Evolutionary conservation across 2,113 vertebrate species (phyloP).

Genomic region (Lasiurus cinereus): DNA sequence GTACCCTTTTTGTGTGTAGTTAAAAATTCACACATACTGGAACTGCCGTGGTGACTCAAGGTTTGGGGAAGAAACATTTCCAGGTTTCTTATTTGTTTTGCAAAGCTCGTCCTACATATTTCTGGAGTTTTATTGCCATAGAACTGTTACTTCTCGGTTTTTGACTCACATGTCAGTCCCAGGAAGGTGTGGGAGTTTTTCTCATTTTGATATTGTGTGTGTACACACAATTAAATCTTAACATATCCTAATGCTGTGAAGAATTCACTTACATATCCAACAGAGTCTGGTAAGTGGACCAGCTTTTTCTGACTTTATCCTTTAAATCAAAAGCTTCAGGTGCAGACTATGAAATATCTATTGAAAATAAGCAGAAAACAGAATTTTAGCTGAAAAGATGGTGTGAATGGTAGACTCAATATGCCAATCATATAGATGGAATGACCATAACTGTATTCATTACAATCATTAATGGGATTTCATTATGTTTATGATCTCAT

Average conservation of each 20-base stretch:
- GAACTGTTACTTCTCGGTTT: conserved; percentile 71
- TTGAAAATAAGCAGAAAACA: conserved; percentile 79
- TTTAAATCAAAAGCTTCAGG: conserved; percentile 77
- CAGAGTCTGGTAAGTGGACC: conserved; percentile 72
- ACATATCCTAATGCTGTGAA: conserved; percentile 73
- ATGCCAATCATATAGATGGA: background rate
- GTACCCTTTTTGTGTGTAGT: conserved; percentile 76
- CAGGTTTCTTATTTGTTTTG: conserved; percentile 84
- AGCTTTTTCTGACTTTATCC: conserved; percentile 61
- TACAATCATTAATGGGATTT: background rate
- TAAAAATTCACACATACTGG: conserved; percentile 49
- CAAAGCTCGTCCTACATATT: conserved; percentile 81
- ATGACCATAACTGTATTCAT: background rate
- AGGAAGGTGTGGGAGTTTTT: conserved; percentile 75
- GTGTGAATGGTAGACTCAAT: background rate
- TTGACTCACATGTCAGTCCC: conserved; percentile 70
- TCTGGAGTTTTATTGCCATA: conserved; percentile 81
- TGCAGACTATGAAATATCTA: conserved; percentile 60
- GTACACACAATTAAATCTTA: conserved; percentile 75
- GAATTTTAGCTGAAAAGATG: conserved; percentile 58
- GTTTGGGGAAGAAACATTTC: conserved; percentile 75
- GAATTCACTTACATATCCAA: conserved; percentile 75
- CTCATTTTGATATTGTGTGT: conserved; percentile 66
- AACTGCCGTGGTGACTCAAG: conserved; percentile 81
- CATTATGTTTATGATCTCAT: conserved; percentile 5